Evolutionary conservation across 2,113 vertebrate genomes (phyloP).

Genomic region (Chaetops frenatus): DNA sequence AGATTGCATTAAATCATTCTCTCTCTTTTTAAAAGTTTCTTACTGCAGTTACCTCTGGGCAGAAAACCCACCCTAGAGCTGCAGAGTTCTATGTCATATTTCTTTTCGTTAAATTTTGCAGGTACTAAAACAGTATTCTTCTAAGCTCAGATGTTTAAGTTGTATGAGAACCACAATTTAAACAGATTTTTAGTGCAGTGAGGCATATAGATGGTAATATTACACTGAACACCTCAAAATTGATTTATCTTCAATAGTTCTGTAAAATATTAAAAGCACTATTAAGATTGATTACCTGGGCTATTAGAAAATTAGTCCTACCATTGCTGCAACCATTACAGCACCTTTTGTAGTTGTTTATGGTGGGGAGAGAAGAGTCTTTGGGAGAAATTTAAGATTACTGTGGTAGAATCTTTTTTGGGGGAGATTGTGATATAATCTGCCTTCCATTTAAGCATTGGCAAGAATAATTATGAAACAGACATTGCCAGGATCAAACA

Average conservation of each 20-base stretch:
- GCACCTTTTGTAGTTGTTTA: background rate
- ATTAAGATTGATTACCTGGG: background rate
- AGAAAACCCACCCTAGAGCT: background rate
- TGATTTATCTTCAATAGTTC: background rate
- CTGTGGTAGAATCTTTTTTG: background rate
- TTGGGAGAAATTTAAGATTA: background rate
- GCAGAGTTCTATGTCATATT: background rate
- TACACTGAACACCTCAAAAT: background rate
- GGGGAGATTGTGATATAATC: background rate
- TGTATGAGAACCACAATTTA: background rate
- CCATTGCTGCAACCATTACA: background rate
- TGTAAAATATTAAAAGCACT: background rate
- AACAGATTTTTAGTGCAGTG: background rate
- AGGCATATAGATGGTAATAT: background rate
- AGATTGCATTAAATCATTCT: background rate
- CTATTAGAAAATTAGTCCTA: background rate
- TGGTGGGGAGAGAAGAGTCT: background rate
- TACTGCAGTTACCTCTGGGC: background rate
- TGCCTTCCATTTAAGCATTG: background rate
- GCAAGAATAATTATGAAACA: background rate
- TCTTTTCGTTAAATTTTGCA: background rate
- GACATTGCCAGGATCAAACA: background rate
- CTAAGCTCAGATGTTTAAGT: background rate
- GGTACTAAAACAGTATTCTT: background rate
- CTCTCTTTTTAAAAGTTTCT: background rate